phyloP scores from a whole-genome alignment of 2,113 vertebrate genomes.

The Boulengeromyrus knoepffleri region DNA sequence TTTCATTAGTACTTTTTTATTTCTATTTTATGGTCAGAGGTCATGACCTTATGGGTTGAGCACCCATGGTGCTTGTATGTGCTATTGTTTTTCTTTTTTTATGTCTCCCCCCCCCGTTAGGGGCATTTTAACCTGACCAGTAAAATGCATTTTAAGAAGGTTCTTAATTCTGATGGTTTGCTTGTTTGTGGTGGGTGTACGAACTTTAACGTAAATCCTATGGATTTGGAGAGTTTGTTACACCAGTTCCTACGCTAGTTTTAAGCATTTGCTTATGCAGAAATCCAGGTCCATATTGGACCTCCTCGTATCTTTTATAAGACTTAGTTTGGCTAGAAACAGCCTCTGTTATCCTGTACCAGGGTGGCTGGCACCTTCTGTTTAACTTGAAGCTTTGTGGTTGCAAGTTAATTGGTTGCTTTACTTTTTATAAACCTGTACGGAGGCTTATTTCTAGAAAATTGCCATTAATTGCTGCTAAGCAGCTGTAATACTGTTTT shows the following conservation, averaged over 20 bases:
- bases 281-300: constrained; percentile 81
- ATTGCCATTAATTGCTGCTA: not conserved
- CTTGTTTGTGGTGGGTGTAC: not conserved
- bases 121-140: not conserved
- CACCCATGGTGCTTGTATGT: not conserved
- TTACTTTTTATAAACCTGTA: not conserved
- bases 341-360: not conserved
- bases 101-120: not conserved
- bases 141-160: not conserved
- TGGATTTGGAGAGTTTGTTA: constrained; percentile 73
- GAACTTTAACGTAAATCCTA: constrained; percentile 61
- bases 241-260: constrained; percentile 22
- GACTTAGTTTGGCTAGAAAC: not conserved
- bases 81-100: not conserved
- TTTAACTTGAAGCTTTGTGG: not conserved
- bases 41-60: not conserved
- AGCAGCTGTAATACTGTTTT: not conserved
- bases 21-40: not conserved
- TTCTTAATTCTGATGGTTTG: constrained; percentile 12
- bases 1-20: not conserved
- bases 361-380: not conserved
- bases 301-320: constrained; percentile 65
- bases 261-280: constrained; percentile 53
- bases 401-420: not conserved
- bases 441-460: not conserved